Percentiles rank a stretch among this genome's conserved stretches.
These are phyloP conservation scores for Ormyrus thymus DNA, from an alignment of 2,888 invertebrate species.

Conservation along the genomic window DNA sequence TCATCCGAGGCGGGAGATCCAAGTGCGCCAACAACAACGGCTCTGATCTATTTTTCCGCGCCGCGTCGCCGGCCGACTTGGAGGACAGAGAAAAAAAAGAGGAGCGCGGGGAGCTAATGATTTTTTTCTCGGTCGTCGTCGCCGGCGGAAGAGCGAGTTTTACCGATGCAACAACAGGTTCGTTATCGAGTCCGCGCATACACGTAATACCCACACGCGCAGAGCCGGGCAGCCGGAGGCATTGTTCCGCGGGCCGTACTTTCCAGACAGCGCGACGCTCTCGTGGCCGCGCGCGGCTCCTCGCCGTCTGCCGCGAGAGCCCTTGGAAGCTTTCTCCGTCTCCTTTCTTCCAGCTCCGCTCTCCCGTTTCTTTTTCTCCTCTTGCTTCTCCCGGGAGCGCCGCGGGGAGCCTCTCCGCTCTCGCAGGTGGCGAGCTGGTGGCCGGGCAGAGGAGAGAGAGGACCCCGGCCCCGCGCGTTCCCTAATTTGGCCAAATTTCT, in stretches of 20 bases:
- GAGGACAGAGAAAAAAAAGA: conserved; percentile 15
- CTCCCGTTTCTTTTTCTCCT: not conserved
- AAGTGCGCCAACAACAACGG: no score
- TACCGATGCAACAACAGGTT: conserved; percentile 66
- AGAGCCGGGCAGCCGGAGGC: not conserved
- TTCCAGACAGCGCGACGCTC: conserved; percentile 54
- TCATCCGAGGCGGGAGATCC: no score
- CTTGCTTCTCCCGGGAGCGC: conserved; percentile 35
- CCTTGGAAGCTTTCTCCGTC: not conserved
- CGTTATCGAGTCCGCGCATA: conserved; percentile 65
- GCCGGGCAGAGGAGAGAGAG: not conserved
- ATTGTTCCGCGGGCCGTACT: conserved; percentile 47
- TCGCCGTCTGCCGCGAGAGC: conserved; percentile 41
- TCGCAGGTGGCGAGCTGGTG: conserved; percentile 26
- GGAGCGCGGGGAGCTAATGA: conserved; percentile 42
- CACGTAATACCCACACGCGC: not conserved
- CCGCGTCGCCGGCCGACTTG: conserved; percentile 21
- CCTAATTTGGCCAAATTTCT: conserved; percentile 25
- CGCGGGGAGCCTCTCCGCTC: conserved; percentile 32
- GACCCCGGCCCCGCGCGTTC: not conserved
- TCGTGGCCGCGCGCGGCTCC: conserved; percentile 34
- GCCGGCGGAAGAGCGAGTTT: conserved; percentile 58
- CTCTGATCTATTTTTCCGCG: no score
- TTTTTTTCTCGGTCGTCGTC: conserved; percentile 49
- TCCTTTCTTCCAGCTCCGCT: not conserved